Base-by-base conservation (phyloP, 1,140 invertebrate species). In the Asbolus verrucosus region DNA sequence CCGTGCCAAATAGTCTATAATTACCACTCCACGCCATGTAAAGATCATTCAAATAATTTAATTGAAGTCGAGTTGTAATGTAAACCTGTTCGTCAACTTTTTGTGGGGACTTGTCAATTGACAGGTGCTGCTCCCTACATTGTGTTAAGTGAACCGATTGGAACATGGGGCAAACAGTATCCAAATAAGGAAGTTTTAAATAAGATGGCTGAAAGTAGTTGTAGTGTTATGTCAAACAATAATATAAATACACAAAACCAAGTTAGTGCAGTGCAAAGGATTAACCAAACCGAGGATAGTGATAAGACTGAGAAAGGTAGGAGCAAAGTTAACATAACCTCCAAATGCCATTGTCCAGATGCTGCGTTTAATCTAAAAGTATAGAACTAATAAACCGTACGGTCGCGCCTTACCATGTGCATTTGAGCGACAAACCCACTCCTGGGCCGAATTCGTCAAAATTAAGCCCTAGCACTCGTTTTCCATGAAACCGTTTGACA, bases 191-290 rank as follows among this genome's bases (percentile, higher is more conserved):
- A 79, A 77, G 73, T 78, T 78, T 77, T 70, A 73, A 69, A 70
- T 68, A 79, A 79, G 69, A 81, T 81, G 80, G 78, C 80, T 63
- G 80, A 80, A 75, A 71, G 74, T 73, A 76, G 72, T 77, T 70
- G 70, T 66, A 75, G 70, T 72, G 62, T 67, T 59, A 73, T 73
- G 67, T 72, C 60, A 73, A 78, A 76, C 76, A 76, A 66, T n/a
- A n/a, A n/a, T 67, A 69, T 73, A 75, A 79, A 75, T 76, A 70
- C 63, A 50, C 72, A 73, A 62, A 76, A 70, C 62, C 71, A 73
- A 72, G 69, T 41, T 31, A 73, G 69, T 71, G 50, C 38, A 27
- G 70, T 60, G 31, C 67, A 70, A 54, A 62, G 46, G 69, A 72
- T 18, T 11, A 70, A 73, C 27, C 39, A 59, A 39, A 46, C 14